These are phyloP conservation scores for Florisuga fusca DNA, from an alignment of 2,797 vertebrate species.

Conservation along the genomic window DNA sequence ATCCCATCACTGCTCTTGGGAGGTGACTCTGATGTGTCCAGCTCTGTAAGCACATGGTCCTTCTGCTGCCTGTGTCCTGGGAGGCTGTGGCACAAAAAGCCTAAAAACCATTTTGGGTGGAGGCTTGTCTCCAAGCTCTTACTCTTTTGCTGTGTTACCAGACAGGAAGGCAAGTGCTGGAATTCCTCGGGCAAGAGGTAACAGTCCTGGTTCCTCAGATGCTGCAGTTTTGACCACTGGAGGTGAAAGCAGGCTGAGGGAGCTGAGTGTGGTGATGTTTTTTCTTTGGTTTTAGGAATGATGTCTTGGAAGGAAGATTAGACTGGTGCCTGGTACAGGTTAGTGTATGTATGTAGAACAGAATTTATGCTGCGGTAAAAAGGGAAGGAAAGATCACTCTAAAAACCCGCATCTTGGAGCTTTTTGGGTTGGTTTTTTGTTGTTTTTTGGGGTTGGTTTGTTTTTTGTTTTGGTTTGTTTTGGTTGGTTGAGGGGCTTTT, in stretches of 20 bases:
- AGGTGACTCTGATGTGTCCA: neutral
- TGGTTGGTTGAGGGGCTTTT: no score
- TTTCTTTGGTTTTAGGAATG: neutral
- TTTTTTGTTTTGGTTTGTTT: neutral
- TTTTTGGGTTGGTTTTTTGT: neutral
- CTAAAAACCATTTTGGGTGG: neutral
- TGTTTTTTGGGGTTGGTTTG: no score
- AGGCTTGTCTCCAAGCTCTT: neutral
- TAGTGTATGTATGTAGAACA: neutral
- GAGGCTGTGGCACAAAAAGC: neutral
- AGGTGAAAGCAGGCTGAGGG: neutral
- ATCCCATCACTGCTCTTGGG: neutral
- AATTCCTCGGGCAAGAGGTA: neutral
- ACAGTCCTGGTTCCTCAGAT: neutral
- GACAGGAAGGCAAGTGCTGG: neutral
- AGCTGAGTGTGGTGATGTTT: fast-evolving
- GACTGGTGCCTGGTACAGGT: neutral
- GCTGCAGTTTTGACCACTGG: fast-evolving
- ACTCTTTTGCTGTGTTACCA: neutral
- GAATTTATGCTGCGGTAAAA: neutral
- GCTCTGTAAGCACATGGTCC: neutral
- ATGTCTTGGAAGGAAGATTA: neutral
- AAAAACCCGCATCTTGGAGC: neutral
- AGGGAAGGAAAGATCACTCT: neutral
- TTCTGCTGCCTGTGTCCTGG: neutral